Base-by-base conservation (phyloP, 2,888 invertebrate genomes). In the Therioaphis trifolii region DNA sequence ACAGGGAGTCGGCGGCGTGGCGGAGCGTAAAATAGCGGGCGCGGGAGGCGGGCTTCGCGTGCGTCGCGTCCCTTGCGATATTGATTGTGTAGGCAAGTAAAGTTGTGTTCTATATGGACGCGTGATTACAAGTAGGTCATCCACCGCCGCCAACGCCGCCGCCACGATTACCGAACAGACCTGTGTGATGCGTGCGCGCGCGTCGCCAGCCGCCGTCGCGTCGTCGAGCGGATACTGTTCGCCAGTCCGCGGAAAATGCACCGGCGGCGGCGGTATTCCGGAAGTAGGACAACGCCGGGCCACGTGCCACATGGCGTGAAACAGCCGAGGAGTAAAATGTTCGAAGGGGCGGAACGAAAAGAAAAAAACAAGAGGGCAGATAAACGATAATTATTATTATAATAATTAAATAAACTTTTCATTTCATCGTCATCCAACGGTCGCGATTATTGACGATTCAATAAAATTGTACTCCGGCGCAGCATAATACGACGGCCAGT, bases 111-210 rank as follows among this genome's bases (percentile, higher is more conserved):
- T 49, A 52, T 52, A 35, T 14, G 82, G 27, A 74, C 72, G 63
- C 82, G 63, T 69, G 78, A 79, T 79, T 69, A 79, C 82, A 82
- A 82, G 82, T 82, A 82, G 82, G 82, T 82, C 82, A 82, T 74
- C 63, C 61, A 29, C 61, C 78, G 35, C 74, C 79, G 52, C n/a
- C n/a, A n/a, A n/a, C n/a, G n/a, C 52, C 46, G 29, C 55, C 24
- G 69, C 21, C 18, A 11, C 55, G 58, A 79, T 69, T 55, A 58
- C 46, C 43, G 5, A 79, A 79, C 69, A 79, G 79, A 69, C 58
- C 61, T 55, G 78, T 69, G 68, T 68, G 78, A 35, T 35, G 79
- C 69, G 52, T 77, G 68, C 52, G 78, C 49, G 46, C 35, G 46
- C 46, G 49, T 68, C 21, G 55, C 79, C 80, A 21, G 24, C 71